Conservation (phyloP, 2,113 vertebrate species). For the Leucoraja erinaceus region DNA sequence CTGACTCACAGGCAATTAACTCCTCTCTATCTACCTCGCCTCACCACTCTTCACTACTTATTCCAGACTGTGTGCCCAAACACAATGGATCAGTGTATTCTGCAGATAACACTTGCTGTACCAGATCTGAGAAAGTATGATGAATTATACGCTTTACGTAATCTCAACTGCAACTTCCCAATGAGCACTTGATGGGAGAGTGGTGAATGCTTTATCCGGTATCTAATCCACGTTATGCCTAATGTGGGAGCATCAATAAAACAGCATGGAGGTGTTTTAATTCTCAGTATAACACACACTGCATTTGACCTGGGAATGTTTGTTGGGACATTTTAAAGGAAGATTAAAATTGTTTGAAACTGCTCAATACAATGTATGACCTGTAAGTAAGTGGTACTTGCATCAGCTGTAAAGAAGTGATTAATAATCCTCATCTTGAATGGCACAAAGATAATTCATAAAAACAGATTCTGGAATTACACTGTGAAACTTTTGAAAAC, state of each 20-base stretch:
- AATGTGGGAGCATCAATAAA: neutral
- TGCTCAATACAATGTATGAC: neutral
- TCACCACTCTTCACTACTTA: neutral
- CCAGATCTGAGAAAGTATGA: too few species aligned
- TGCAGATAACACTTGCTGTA: neutral
- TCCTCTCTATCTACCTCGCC: neutral
- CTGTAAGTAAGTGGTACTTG: neutral
- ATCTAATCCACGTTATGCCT: neutral
- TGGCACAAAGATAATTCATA: neutral
- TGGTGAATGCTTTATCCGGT: neutral
- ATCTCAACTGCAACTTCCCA: too few species aligned
- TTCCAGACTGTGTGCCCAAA: neutral
- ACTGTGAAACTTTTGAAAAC: neutral
- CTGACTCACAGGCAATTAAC: neutral
- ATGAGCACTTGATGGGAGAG: neutral
- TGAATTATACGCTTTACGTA: too few species aligned
- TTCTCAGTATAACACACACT: neutral
- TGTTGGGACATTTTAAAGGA: neutral
- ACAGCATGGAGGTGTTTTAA: neutral
- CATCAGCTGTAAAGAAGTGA: neutral
- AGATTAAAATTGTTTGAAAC: neutral
- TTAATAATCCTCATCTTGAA: neutral
- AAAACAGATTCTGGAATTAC: neutral
- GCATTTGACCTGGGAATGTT: too few species aligned
- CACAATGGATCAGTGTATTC: neutral